Evolutionary conservation across 1,140 invertebrate genomes (phyloP).

Genomic region (Nebria ingens): DNA sequence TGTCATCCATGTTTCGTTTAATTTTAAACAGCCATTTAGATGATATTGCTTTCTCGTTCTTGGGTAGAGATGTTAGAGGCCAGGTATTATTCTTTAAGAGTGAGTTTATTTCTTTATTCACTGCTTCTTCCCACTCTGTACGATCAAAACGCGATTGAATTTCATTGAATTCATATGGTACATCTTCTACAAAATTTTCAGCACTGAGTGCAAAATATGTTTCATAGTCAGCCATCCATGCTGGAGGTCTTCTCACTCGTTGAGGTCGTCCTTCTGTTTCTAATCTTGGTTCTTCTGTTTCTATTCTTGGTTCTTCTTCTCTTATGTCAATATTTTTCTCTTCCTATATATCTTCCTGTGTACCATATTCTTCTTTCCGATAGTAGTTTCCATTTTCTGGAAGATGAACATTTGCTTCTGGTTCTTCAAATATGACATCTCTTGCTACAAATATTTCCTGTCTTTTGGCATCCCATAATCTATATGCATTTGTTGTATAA

Average conservation of each 20-base stretch:
- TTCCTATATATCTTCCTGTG: not conserved
- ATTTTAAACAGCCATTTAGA: conserved; percentile 26
- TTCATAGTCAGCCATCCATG: no score
- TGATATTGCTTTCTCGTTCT: conserved; percentile 18
- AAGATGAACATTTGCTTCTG: no score
- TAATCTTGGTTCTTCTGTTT: not conserved
- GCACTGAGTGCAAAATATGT: conserved; percentile 26
- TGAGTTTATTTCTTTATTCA: conserved; percentile 23
- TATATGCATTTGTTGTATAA: not conserved
- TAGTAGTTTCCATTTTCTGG: no score
- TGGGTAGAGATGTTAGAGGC: conserved; percentile 21
- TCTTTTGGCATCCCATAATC: not conserved
- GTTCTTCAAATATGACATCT: not conserved
- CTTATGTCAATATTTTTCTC: not conserved
- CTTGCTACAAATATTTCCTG: not conserved
- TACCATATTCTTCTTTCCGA: not conserved
- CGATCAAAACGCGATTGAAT: not conserved
- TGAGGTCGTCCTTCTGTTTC: not conserved
- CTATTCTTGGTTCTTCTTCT: not conserved
- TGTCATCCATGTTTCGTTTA: not conserved
- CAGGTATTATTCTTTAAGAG: conserved; percentile 22
- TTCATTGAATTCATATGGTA: not conserved
- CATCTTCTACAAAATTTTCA: conserved; percentile 12
- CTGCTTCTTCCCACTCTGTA: conserved; percentile 20
- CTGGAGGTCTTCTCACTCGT: not conserved